Conservation (phyloP, 2,797 vertebrate genomes). For the Semaprochilodus insignis region DNA sequence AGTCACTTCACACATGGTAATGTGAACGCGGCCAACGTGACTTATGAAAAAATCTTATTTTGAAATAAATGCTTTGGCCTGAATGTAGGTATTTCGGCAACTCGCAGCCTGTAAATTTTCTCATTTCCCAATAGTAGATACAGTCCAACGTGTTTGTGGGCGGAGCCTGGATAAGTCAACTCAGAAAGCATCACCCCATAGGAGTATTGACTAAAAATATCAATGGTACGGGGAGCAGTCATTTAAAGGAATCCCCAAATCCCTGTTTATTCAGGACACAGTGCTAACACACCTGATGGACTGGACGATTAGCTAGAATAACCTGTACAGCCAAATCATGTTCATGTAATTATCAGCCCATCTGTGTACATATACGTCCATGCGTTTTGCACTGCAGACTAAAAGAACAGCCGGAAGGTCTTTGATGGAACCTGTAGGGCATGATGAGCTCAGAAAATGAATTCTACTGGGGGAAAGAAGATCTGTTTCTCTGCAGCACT, state of each 20-base stretch:
- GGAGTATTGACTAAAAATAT: not conserved
- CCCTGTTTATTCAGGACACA: not conserved
- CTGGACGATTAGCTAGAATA: not conserved
- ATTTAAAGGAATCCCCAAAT: not conserved
- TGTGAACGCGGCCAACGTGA: too few relatives aligned
- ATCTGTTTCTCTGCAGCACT: conserved; percentile 73
- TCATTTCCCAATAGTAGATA: too few relatives aligned
- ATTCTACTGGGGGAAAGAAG: conserved; percentile 24
- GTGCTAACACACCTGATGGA: not conserved
- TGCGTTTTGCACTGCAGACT: conserved; percentile 23
- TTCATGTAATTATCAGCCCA: conserved; percentile 23
- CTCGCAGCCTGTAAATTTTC: not conserved
- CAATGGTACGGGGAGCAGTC: not conserved
- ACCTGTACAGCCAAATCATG: too few relatives aligned
- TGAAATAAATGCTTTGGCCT: too few relatives aligned
- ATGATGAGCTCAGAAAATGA: conserved; percentile 6
- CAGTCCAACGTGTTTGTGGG: not conserved
- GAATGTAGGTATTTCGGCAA: too few relatives aligned
- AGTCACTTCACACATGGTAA: too few relatives aligned
- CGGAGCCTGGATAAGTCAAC: not conserved
- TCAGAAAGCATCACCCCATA: not conserved
- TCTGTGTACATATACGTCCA: conserved; percentile 46
- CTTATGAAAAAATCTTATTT: too few relatives aligned
- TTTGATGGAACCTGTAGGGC: not conserved
- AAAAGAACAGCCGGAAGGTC: conserved; percentile 3